Percentiles rank a stretch among this genome's conserved stretches.
phyloP scores from a whole-genome alignment of 2,888 invertebrate species.

The Limenitis camilla region DNA sequence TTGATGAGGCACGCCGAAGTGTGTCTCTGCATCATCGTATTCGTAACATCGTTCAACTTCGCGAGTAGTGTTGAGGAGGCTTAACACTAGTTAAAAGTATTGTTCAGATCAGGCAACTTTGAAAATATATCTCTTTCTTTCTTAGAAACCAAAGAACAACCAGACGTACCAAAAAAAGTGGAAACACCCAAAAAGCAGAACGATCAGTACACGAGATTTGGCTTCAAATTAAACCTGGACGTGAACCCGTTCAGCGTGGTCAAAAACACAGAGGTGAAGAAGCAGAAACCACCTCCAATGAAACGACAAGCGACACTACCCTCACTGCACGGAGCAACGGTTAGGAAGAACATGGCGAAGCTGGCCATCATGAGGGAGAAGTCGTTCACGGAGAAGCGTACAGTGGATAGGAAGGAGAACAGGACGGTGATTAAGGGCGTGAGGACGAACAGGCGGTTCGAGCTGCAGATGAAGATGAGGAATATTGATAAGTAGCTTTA shows the following conservation, averaged over 20 bases:
- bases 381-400: conserved; percentile 46
- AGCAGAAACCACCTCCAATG: conserved; percentile 29
- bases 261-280: conserved; percentile 27
- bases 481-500: conserved; percentile 40
- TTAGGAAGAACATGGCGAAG: conserved; percentile 43
- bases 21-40: too few species aligned
- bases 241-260: conserved; percentile 56
- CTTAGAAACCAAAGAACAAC: conserved; percentile 11
- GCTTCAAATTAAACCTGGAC: conserved; percentile 63
- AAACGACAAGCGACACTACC: conserved; percentile 35
- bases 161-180: conserved; percentile 29
- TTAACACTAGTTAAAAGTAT: too few species aligned
- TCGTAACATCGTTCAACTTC: too few species aligned
- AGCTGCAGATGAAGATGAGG: conserved; percentile 80
- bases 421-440: conserved; percentile 77
- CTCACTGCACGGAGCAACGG: conserved; percentile 38
- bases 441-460: conserved; percentile 81
- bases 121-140: too few species aligned
- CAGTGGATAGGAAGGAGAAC: conserved; percentile 46
- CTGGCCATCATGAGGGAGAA: conserved; percentile 55
- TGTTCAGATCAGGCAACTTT: too few species aligned
- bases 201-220: conserved; percentile 54
- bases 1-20: too few species aligned
- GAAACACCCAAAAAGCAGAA: conserved; percentile 39
- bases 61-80: too few species aligned